These are phyloP conservation scores for Grapholita molesta DNA, from an alignment of 1,140 invertebrate species.

Conservation along the genomic window DNA sequence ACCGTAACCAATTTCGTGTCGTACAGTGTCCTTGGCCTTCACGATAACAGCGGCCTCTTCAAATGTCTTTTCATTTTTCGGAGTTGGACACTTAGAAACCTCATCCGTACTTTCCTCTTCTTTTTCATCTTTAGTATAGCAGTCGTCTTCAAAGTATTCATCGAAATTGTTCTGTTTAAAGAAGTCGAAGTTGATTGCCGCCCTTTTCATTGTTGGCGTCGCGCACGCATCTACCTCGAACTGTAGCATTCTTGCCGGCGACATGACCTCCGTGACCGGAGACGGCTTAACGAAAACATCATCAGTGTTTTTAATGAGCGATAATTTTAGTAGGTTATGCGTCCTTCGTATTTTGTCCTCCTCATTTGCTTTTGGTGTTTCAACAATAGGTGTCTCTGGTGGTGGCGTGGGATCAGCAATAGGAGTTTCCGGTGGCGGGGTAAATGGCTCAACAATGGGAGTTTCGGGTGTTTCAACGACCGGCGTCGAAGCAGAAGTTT, in stretches of 20 bases:
- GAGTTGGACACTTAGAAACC: constrained; percentile 30
- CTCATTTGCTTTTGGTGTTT: constrained; percentile 46
- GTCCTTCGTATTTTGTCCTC: constrained; percentile 24
- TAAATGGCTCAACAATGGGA: constrained; percentile 9
- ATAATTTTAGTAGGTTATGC: constrained; percentile 50
- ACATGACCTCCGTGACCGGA: constrained; percentile 57
- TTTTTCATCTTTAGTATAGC: constrained; percentile 32
- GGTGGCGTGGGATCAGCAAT: neutral
- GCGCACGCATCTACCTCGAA: constrained; percentile 58
- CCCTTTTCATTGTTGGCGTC: constrained; percentile 69
- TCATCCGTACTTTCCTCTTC: constrained; percentile 32
- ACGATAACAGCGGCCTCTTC: constrained; percentile 66
- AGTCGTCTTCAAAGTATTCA: constrained; percentile 50
- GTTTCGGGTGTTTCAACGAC: constrained; percentile 13
- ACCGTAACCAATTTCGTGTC: constrained; percentile 69
- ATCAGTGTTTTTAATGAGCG: constrained; percentile 48
- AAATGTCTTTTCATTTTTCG: constrained; percentile 31
- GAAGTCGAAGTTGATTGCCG: constrained; percentile 62
- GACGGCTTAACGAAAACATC: constrained; percentile 64
- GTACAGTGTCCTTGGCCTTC: constrained; percentile 52
- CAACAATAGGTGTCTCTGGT: constrained; percentile 37
- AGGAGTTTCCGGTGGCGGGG: neutral
- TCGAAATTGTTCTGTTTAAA: constrained; percentile 63
- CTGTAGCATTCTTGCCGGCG: constrained; percentile 68
- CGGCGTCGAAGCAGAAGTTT: constrained; percentile 9